phyloP scores from a whole-genome alignment of 2,888 invertebrate species.

The Drosophila neonasuta region DNA sequence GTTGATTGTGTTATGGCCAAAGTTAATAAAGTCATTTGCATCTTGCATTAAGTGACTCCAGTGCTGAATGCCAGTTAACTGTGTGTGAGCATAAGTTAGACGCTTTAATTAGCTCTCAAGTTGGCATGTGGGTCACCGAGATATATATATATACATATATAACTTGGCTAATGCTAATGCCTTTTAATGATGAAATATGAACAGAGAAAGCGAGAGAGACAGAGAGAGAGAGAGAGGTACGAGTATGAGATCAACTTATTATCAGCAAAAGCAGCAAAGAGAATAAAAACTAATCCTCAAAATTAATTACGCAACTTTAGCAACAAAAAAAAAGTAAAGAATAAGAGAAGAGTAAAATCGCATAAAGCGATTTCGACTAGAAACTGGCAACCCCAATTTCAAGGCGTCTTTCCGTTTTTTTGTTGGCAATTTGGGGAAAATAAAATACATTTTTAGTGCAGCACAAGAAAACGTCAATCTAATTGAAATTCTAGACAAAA shows the following conservation, averaged over 20 bases:
- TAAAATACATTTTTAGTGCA: constrained; percentile 28
- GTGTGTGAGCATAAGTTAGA: constrained; percentile 24
- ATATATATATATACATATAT: constrained; percentile 17
- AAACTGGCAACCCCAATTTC: constrained; percentile 24
- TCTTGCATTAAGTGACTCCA: constrained; percentile 69
- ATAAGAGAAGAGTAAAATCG: constrained; percentile 30
- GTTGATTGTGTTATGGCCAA: constrained; percentile 69
- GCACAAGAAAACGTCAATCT: constrained; percentile 77
- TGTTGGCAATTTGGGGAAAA: constrained; percentile 12
- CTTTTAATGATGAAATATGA: constrained; percentile 2
- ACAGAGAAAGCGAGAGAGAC: neutral
- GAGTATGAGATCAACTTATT: neutral
- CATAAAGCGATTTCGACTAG: constrained; percentile 41
- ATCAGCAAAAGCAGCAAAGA: constrained; percentile 4
- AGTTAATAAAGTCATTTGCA: constrained; percentile 76
- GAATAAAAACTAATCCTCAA: constrained; percentile 19
- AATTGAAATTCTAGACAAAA: constrained; percentile 82
- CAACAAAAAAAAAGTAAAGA: constrained; percentile 3
- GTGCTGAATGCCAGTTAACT: constrained; percentile 29
- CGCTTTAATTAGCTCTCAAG: constrained; percentile 38
- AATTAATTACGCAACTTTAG: constrained; percentile 43
- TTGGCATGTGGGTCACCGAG: constrained; percentile 30
- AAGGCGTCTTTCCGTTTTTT: constrained; percentile 5
- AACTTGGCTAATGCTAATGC: constrained; percentile 5
- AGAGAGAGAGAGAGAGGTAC: neutral